Percentiles rank a stretch among this genome's conserved stretches.
Conservation (phyloP, 1,140 invertebrate species). For the Fopius arisanus region DNA sequence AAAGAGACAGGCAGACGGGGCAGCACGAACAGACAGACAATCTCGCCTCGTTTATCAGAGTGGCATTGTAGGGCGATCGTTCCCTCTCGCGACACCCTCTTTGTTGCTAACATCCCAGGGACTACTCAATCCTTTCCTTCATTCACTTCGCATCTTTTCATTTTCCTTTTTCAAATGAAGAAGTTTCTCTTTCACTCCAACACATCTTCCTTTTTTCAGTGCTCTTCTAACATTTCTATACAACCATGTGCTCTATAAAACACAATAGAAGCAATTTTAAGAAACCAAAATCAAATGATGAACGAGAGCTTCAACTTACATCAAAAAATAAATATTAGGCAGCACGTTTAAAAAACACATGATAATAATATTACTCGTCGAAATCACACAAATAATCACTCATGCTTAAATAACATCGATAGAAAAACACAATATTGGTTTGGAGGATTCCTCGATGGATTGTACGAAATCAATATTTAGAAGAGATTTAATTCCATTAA, state of each 20-base stretch:
- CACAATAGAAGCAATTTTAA: neutral
- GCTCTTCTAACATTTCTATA: neutral
- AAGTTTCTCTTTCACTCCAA: neutral
- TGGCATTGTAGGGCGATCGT: slow-evolving; percentile 43
- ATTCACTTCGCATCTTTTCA: slow-evolving; percentile 39
- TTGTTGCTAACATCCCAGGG: slow-evolving; percentile 59
- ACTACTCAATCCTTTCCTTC: slow-evolving; percentile 64
- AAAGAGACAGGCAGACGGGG: slow-evolving; percentile 37
- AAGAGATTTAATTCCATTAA: too few species aligned
- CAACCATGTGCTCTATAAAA: neutral
- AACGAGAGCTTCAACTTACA: too few species aligned
- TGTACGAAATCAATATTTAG: too few species aligned
- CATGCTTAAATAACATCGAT: too few species aligned
- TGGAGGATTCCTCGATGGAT: too few species aligned
- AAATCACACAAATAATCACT: too few species aligned
- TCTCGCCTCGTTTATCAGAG: slow-evolving; percentile 56
- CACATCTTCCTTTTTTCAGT: neutral
- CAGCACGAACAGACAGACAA: slow-evolving; percentile 47
- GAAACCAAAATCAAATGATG: too few species aligned
- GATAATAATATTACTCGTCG: too few species aligned
- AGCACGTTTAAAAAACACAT: too few species aligned
- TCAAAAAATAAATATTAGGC: too few species aligned
- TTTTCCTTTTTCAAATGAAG: slow-evolving; percentile 19
- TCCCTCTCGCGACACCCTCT: slow-evolving; percentile 56
- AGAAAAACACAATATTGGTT: too few species aligned